Percentiles rank a stretch among this genome's conserved stretches.
Evolutionary conservation across 2,888 invertebrate species (phyloP).

Genomic region (Dyspetes luteomarginatus): DNA sequence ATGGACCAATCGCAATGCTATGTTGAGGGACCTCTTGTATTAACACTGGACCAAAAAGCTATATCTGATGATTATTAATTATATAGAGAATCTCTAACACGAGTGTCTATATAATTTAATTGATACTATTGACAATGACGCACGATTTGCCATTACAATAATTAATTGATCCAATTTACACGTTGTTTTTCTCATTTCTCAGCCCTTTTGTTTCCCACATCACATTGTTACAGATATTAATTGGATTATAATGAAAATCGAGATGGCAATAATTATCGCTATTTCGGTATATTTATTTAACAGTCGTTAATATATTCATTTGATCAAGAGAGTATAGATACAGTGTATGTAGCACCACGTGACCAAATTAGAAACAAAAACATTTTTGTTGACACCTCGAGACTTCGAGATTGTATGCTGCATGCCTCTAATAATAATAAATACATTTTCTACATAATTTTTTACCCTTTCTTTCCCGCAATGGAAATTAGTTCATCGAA

Average conservation of each 20-base stretch:
- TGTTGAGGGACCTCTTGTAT: slow-evolving; percentile 43
- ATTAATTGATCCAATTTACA: not conserved
- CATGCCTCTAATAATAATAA: slow-evolving; percentile 24
- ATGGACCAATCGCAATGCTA: slow-evolving; percentile 59
- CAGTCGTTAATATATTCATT: no score
- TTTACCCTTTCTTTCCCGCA: not conserved
- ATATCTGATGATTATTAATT: slow-evolving; percentile 19
- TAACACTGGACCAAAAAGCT: slow-evolving; percentile 52
- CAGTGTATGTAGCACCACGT: not conserved
- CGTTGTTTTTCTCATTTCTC: no score
- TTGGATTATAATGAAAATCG: no score
- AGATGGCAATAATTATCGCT: no score
- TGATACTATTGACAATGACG: not conserved
- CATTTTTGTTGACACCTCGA: not conserved
- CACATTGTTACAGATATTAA: not conserved
- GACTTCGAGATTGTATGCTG: slow-evolving; percentile 2
- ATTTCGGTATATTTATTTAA: not conserved
- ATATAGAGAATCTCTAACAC: not conserved
- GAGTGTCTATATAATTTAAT: slow-evolving; percentile 10
- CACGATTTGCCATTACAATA: not conserved
- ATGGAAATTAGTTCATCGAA: not conserved
- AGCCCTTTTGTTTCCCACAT: not conserved
- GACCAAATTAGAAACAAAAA: slow-evolving; percentile 24
- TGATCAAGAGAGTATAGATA: no score
- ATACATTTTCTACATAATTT: slow-evolving; percentile 15